Percentiles rank a stretch among this genome's conserved stretches.
Conservation (phyloP, 2,797 vertebrate species). For the Xenops minutus region DNA sequence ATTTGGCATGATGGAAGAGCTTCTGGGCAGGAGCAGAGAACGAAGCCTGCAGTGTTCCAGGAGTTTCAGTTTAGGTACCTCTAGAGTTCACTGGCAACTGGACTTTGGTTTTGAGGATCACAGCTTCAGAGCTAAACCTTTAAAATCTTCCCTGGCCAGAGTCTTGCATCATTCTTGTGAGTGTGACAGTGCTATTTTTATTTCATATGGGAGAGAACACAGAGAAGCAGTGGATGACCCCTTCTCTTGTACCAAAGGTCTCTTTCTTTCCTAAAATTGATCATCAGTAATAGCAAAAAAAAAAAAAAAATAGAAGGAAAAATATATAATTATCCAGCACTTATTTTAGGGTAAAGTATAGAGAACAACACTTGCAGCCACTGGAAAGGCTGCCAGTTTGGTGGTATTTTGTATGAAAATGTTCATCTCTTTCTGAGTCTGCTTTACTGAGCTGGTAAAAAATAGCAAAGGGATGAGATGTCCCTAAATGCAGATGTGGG, state of each 20-base stretch:
- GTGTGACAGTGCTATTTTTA: neutral
- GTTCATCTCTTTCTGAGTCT: neutral
- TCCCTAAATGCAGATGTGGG: neutral
- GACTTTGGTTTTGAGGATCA: neutral
- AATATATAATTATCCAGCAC: neutral
- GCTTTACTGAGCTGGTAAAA: neutral
- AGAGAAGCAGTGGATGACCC: neutral
- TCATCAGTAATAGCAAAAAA: neutral
- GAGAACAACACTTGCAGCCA: neutral
- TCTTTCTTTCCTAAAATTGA: neutral
- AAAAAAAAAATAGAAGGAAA: neutral
- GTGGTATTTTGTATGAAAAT: neutral
- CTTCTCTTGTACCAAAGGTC: neutral
- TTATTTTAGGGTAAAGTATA: neutral
- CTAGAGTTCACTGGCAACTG: neutral
- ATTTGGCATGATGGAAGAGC: neutral
- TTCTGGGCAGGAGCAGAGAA: neutral
- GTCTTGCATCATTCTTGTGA: neutral
- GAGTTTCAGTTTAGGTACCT: neutral
- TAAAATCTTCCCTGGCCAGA: neutral
- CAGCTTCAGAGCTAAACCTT: neutral
- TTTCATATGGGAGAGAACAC: neutral
- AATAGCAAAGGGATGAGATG: neutral
- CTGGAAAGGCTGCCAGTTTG: neutral
- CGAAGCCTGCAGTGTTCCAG: neutral